These are phyloP conservation scores for Cynocephalus volans DNA, from an alignment of 2,113 vertebrate genomes.

Conservation along the genomic window DNA sequence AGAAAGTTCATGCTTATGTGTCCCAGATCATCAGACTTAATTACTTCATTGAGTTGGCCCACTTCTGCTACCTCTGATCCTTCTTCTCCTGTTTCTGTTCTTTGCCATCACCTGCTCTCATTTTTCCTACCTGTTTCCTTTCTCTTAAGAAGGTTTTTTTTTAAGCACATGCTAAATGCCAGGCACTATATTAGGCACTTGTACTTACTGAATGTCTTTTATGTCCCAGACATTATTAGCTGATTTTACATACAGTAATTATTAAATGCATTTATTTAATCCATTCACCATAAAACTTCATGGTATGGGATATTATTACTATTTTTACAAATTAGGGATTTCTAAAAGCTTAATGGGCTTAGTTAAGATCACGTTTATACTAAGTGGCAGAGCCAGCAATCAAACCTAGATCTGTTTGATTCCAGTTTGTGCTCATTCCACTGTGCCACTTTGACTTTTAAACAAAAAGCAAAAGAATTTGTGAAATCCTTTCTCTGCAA, in stretches of 20 bases:
- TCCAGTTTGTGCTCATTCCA: background rate
- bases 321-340: background rate
- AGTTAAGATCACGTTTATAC: too few species aligned
- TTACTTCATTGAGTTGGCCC: background rate
- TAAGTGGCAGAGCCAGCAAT: background rate
- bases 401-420: background rate
- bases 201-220: background rate
- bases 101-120: background rate
- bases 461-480: background rate
- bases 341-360: background rate
- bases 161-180: background rate
- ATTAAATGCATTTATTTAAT: constrained; percentile 4
- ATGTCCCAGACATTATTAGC: background rate
- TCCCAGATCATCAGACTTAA: background rate
- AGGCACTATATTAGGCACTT: background rate
- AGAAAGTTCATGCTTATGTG: background rate
- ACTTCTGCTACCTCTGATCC: background rate
- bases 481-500: background rate
- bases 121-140: background rate
- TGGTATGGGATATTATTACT: background rate
- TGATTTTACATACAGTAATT: background rate
- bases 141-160: background rate
- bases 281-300: background rate
- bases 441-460: background rate
- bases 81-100: background rate